Evolutionary conservation across 2,888 invertebrate species (phyloP).

Genomic region (Mesorhabditis sp.): DNA sequence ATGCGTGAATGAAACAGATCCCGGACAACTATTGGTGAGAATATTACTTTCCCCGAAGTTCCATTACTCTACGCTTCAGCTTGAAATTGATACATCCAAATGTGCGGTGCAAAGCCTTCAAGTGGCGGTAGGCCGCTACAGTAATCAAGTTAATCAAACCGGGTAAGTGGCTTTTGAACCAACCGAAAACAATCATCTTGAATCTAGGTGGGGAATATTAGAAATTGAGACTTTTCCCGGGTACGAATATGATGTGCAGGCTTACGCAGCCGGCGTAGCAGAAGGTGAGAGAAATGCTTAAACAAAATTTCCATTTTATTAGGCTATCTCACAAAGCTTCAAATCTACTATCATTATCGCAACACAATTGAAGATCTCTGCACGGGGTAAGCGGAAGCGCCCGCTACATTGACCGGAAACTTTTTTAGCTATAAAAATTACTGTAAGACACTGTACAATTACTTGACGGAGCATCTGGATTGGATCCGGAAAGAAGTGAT

Average conservation of each 20-base stretch:
- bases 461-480: slow-evolving; percentile 45
- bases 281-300: slow-evolving; percentile 31
- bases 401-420: not conserved
- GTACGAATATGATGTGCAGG: slow-evolving; percentile 47
- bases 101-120: slow-evolving; percentile 10
- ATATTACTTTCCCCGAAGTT: slow-evolving; percentile 9
- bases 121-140: slow-evolving; percentile 49
- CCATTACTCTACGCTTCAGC: not conserved
- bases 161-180: slow-evolving; percentile 25
- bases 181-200: slow-evolving; percentile 14
- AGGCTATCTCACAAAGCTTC: slow-evolving; percentile 50
- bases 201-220: slow-evolving; percentile 51
- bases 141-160: slow-evolving; percentile 51
- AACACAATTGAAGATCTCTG: slow-evolving; percentile 54
- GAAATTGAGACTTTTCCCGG: slow-evolving; percentile 53
- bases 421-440: slow-evolving; percentile 17
- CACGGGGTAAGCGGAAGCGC: slow-evolving; percentile 29
- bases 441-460: slow-evolving; percentile 45
- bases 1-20: slow-evolving; percentile 32
- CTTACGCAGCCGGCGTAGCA: slow-evolving; percentile 54
- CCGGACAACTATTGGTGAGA: slow-evolving; percentile 27
- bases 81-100: not conserved
- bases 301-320: slow-evolving; percentile 7
- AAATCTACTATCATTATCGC: slow-evolving; percentile 53
- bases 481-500: slow-evolving; percentile 45